Conservation (phyloP, 2,888 invertebrate species). For the Ichneumon xanthorius region DNA sequence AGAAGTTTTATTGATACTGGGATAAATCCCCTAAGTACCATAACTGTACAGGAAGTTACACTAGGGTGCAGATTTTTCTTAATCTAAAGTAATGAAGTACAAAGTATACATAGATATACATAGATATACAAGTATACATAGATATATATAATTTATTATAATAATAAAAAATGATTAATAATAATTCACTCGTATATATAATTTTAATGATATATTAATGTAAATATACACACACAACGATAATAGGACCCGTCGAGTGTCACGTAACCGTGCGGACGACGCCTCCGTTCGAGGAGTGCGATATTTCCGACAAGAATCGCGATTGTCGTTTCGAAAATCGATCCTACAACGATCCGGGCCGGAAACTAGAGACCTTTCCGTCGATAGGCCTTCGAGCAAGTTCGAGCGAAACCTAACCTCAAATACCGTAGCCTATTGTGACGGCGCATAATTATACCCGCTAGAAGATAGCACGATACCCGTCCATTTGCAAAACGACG, state of each 20-base stretch:
- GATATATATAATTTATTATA: too few relatives aligned
- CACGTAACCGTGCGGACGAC: slow-evolving; percentile 40
- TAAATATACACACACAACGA: too few relatives aligned
- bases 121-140: too few relatives aligned
- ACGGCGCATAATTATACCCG: slow-evolving; percentile 15
- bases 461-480: slow-evolving; percentile 1
- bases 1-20: too few relatives aligned
- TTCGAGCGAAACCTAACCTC: background rate
- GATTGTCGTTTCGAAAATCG: slow-evolving; percentile 54
- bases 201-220: too few relatives aligned
- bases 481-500: slow-evolving; percentile 35
- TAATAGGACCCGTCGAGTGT: slow-evolving; percentile 29
- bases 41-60: too few relatives aligned
- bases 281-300: slow-evolving; percentile 3
- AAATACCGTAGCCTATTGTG: background rate
- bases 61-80: too few relatives aligned
- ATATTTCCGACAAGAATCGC: slow-evolving; percentile 36
- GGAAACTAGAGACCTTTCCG: slow-evolving; percentile 44
- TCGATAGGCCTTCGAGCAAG: slow-evolving; percentile 5
- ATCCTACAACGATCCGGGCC: slow-evolving; percentile 37
- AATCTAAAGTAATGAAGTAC: too few relatives aligned
- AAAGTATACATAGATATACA: too few relatives aligned
- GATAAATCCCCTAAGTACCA: too few relatives aligned
- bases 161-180: too few relatives aligned
- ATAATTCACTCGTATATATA: too few relatives aligned